Evolutionary conservation across 2,113 vertebrate species (phyloP), one percentile per base, ranked within the genome.

Genomic region (Neodon shergylaensis): DNA sequence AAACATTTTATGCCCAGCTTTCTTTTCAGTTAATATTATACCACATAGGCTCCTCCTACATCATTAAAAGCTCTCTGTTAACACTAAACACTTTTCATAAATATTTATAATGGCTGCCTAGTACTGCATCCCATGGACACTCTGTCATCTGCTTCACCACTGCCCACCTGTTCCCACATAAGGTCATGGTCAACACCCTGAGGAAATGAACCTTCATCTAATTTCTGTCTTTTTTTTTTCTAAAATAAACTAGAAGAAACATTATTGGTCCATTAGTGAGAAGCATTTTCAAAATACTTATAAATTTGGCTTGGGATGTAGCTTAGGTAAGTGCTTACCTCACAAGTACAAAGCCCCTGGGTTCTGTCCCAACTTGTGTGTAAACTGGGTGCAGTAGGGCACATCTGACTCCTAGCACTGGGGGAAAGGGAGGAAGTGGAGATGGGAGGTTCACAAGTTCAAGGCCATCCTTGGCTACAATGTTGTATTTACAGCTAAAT

Each of bases 71-170:
- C 3, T 77, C 88, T 96, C 84, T 93, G 87, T 94, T 96, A 94
- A 95, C 79, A 96, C 93, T 92, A 94, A 97, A 97, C 68, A 66
- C 11, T 79, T 90, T 78, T 94, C 90, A 77, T 79, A 92, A 92
- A 88, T 92, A 81, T 92, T 74, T 77, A 58, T 42, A 66, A 5
- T 86, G 76, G 39, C n/a, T 86, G 81, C 49, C 92, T 54, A 84
- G 49, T 92, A 84, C 86, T 89, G 70, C 63, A 33, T 81, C 63
- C 86, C n/a, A 4, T 72, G 44, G 85, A 19, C 63, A 28, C 4
- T 65, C 78, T 1, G 5, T 44, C 47, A 81, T 74, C 63, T 68
- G 24, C 12, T 73, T 66, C 63, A 68, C 16, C 58, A 36, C 83
- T 73, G n/a, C 28, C 65, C n/a, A 68, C 58, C 49, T 92, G 63